These are phyloP conservation scores for Girardinichthys multiradiatus DNA, from an alignment of 2,113 vertebrate species.

Conservation along the genomic window DNA sequence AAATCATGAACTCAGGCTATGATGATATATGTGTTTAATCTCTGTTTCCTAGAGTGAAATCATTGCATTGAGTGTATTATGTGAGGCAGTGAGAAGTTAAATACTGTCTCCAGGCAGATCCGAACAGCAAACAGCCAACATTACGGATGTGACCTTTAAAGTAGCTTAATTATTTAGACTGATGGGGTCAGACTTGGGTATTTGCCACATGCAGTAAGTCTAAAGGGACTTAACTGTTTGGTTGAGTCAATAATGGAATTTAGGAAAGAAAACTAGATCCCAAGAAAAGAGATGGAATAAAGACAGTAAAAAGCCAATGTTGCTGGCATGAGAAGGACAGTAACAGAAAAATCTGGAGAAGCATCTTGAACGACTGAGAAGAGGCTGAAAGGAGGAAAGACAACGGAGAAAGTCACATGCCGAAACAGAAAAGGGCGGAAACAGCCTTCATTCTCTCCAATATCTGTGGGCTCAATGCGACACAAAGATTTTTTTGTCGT, in stretches of 20 bases:
- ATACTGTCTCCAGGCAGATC: slow-evolving; percentile 28
- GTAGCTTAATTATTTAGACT: slow-evolving; percentile 60
- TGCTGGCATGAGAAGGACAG: slow-evolving; percentile 2
- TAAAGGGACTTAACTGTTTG: slow-evolving; percentile 43
- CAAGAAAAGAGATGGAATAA: slow-evolving; percentile 11
- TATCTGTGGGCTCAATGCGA: slow-evolving; percentile 77
- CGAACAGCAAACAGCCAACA: slow-evolving; percentile 33
- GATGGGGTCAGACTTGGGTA: slow-evolving; percentile 56
- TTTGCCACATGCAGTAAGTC: slow-evolving; percentile 45
- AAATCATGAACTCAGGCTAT: background rate
- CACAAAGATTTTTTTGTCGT: slow-evolving; percentile 86
- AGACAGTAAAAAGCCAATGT: background rate
- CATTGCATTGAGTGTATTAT: slow-evolving; percentile 20
- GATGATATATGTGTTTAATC: slow-evolving; percentile 18
- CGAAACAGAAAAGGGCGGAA: slow-evolving; percentile 78
- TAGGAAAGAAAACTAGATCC: background rate
- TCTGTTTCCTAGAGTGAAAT: slow-evolving; percentile 29
- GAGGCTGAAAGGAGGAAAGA: slow-evolving; percentile 42
- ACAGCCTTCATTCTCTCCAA: slow-evolving; percentile 64
- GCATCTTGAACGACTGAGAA: slow-evolving; percentile 32
- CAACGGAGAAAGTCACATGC: slow-evolving; percentile 73
- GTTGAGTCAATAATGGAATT: slow-evolving; percentile 63
- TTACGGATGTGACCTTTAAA: slow-evolving; percentile 50
- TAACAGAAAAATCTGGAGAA: slow-evolving; percentile 20
- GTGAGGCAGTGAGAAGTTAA: slow-evolving; percentile 30